Base-by-base conservation (phyloP, 2,113 vertebrate species). In the Recurvirostra avosetta region DNA sequence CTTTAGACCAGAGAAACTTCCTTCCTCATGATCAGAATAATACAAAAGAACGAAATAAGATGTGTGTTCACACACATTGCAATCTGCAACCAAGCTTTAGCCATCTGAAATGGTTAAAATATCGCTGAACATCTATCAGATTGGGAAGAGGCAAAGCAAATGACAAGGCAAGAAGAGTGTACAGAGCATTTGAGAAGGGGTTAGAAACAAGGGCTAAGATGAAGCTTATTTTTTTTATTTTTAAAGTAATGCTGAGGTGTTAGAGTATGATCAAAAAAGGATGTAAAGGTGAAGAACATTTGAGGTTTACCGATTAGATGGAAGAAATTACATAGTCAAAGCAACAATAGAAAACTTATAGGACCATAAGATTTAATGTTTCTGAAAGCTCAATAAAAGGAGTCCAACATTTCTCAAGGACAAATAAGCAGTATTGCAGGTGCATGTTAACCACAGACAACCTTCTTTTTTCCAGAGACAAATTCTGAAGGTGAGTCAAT, bases 291-390 rank as follows among this genome's bases (percentile, higher is more conserved):
- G 61, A 87, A 56, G 43, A 94, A 87, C 56, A 61, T 52, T 66
- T 78, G 70, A 91, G 30, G 43, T 73, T 75, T 94, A 79, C 34
- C 41, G 62, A 91, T 96, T 92, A 91, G 56, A 45, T 55, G 21
- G 47, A 63, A 91, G 43, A 92, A 91, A 94, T 75, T 89, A 59
- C 47, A 36, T 27, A 58, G 61, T 63, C 65, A 89, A 84, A 85
- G 47, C 52, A 75, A 52, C 5, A 59, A 72, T 20, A 77, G 38
- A 91, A 94, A 94, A 5, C 38, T 88, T 94, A 91, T 23, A 95
- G 68, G 68, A 53, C 49, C 16, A 56, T 94, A 96, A 96, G 47
- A 61, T 91, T 95, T 95, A 91, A 94, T 63, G 86, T 58, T 96
- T 84, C 59, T 94, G 70, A 68, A 96, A 91, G 65, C 26, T 78